Conservation (phyloP, 2,797 vertebrate species). For the Apogon talboti region DNA sequence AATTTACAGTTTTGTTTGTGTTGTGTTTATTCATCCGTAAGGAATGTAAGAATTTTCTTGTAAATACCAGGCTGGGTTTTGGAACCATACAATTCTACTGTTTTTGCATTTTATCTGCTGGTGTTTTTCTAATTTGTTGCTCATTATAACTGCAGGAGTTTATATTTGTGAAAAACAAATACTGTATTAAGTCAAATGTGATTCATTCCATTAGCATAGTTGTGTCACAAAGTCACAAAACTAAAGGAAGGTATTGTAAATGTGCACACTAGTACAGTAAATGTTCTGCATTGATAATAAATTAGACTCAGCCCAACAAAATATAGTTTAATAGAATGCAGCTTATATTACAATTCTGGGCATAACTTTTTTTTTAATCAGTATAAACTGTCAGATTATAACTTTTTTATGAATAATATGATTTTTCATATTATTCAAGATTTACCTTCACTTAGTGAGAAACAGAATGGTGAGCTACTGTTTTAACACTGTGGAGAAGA, state of each 20-base stretch:
- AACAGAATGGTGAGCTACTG: neutral
- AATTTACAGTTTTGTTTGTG: constrained; percentile 62
- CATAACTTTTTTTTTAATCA: neutral
- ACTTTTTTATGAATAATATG: neutral
- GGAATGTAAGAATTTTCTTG: constrained; percentile 31
- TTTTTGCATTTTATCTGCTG: neutral
- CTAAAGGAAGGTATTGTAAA: too few species aligned
- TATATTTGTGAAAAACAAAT: too few species aligned
- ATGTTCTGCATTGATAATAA: too few species aligned
- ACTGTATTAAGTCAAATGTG: neutral
- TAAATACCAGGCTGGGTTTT: neutral
- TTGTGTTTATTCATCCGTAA: constrained; percentile 60
- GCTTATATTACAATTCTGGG: neutral
- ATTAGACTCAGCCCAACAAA: neutral
- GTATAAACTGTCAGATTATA: neutral
- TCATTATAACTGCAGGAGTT: neutral
- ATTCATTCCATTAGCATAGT: too few species aligned
- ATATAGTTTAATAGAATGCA: neutral
- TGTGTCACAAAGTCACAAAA: too few species aligned
- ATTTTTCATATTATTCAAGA: neutral
- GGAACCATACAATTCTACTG: neutral
- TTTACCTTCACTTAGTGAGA: neutral
- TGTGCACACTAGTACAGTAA: neutral
- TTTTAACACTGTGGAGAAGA: neutral
- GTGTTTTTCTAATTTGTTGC: neutral